These are phyloP conservation scores for Meandrina meandrites DNA, from an alignment of 92 coral and sea anemone species.

Conservation along the genomic window DNA sequence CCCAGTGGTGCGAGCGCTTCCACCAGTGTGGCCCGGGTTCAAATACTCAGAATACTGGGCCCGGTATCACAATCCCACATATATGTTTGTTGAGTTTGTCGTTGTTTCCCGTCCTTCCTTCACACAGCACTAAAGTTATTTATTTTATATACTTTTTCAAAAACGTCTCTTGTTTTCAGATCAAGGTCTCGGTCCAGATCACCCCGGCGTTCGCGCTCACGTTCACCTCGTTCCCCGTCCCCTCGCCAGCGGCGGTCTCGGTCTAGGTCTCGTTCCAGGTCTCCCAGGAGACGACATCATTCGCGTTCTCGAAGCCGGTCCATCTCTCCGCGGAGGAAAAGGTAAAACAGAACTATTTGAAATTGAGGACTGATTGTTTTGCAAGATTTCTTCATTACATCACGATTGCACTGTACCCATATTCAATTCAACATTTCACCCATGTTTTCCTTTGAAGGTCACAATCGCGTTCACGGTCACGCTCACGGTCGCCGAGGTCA, in stretches of 20 bases:
- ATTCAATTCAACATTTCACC: neutral
- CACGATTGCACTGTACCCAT: neutral
- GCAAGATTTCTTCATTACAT: neutral
- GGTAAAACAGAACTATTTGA: conserved; percentile 12
- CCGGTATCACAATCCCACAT: too few species aligned
- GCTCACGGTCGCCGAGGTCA: conserved; percentile 57
- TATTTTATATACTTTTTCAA: too few species aligned
- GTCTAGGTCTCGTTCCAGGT: conserved; percentile 74
- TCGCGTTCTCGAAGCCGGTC: conserved; percentile 54
- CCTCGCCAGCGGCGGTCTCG: conserved; percentile 66
- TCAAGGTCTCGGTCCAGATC: conserved; percentile 84
- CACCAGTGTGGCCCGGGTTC: too few species aligned
- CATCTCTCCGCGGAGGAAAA: conserved; percentile 55
- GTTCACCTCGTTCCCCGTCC: conserved; percentile 82
- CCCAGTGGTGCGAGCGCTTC: too few species aligned
- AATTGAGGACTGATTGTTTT: neutral
- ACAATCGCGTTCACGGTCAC: conserved; percentile 55
- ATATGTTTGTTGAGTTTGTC: too few species aligned
- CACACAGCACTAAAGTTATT: too few species aligned
- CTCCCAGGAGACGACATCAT: conserved; percentile 63
- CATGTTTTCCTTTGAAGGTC: conserved; percentile 24
- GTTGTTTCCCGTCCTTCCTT: too few species aligned
- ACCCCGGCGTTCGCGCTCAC: conserved; percentile 84
- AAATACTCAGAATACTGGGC: too few species aligned
- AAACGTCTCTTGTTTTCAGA: neutral